Base-by-base conservation (phyloP, 2,113 vertebrate genomes). In the Cyprinodon brontotheroides region DNA sequence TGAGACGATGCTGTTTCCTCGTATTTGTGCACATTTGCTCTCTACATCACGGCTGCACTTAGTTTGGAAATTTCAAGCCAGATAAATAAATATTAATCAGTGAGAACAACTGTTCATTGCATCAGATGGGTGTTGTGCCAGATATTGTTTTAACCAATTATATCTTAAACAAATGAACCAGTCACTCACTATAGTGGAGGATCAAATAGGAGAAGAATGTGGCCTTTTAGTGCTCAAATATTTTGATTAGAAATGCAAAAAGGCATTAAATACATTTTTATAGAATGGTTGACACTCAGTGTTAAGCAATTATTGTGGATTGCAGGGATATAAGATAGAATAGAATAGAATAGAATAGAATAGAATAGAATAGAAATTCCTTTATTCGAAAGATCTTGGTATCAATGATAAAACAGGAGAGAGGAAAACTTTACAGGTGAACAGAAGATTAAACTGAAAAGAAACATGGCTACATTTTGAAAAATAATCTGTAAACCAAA, bases 11-110 rank as follows among this genome's bases (percentile, higher is more conserved):
- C 74, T 82, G 85, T 87, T 84, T 69, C 69, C 75, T 38, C 36
- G 29, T 47, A 11, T 39, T 48, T 65, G 57, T 53, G 10, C 37
- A 43, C 29, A 57, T 64, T 75, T 74, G 61, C 41, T 43, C 14
- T 81, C 72, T 84, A 79, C 83, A 76, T 53, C 60, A 53, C 37
- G 22, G 73, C 67, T 45, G 74, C 62, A 73, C 17, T 11, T 1
- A 38, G 63, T 37, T 61, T 60, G 73, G 61, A 68, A 68, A 62
- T 61, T 64, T 77, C 53, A 41, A 59, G 29, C 9, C 14, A 29
- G 48, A 65, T 75, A 81, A 77, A 81, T 79, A 75, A 79, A 78
- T 72, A 85, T 85, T 78, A 79, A 71, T 86, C 85, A 71, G 68
- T 72, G 12, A 77, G 65, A 61, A 74, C 22, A 4, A 2, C 50